A percentile compares a stretch with the other conserved stretches of the same genome.
phyloP scores from a whole-genome alignment of 2,888 invertebrate species.

The Lapara coniferarum region DNA sequence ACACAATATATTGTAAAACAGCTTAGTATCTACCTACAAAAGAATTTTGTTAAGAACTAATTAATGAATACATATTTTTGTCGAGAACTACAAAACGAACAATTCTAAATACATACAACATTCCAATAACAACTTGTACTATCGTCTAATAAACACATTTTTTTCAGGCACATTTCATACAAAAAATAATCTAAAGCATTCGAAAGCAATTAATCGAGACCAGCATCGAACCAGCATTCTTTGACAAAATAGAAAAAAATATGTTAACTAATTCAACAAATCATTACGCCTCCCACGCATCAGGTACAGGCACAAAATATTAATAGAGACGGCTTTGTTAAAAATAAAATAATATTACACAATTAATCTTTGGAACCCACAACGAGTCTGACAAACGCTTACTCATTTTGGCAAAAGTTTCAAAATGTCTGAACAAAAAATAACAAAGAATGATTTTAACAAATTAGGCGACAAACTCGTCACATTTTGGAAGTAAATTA shows the following conservation, averaged over 20 bases:
- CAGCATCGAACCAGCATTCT: conserved; percentile 36
- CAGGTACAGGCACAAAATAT: conserved; percentile 62
- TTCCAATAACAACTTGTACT: not conserved
- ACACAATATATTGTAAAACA: not conserved
- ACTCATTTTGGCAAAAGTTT: conserved; percentile 73
- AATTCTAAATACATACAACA: not conserved
- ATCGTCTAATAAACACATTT: not conserved
- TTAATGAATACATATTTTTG: not conserved
- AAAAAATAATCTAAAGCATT: conserved; percentile 40
- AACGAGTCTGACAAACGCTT: conserved; percentile 69
- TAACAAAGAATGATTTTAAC: conserved; percentile 66
- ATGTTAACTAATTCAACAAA: conserved; percentile 59
- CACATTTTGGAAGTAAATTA: conserved; percentile 71
- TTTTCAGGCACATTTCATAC: conserved; percentile 23
- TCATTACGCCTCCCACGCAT: conserved; percentile 66
- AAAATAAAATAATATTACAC: conserved; percentile 61
- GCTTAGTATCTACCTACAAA: too few relatives aligned
- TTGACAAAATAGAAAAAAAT: conserved; percentile 42
- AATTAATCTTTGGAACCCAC: conserved; percentile 75
- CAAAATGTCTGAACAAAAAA: conserved; percentile 51
- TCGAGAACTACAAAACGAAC: not conserved
- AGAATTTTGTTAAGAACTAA: too few relatives aligned
- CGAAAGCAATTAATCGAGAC: conserved; percentile 51
- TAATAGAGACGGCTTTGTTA: conserved; percentile 64
- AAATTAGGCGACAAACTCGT: conserved; percentile 80